Conservation (phyloP, 2,888 invertebrate species). For the Perizoma affinitatum region DNA sequence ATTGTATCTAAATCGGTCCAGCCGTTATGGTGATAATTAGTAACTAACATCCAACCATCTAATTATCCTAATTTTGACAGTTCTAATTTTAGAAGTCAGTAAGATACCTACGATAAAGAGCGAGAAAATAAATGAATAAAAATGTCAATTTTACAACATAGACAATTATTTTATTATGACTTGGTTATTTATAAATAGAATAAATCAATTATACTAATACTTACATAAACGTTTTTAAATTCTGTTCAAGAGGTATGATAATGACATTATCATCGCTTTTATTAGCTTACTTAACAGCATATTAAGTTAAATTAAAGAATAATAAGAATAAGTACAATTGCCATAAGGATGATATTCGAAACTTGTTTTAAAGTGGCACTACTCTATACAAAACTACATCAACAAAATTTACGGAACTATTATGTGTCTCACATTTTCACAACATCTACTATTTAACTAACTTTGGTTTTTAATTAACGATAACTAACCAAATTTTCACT, state of each 20-base stretch:
- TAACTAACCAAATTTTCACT: conserved; percentile 30
- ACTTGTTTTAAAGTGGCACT: conserved; percentile 28
- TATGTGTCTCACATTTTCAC: conserved; percentile 25
- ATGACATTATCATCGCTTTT: background rate
- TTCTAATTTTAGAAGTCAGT: too few species aligned
- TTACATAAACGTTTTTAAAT: conserved; percentile 18
- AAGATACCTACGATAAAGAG: too few species aligned
- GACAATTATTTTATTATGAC: conserved; percentile 56
- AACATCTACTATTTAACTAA: conserved; percentile 50
- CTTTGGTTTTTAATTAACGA: conserved; percentile 60
- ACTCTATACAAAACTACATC: conserved; percentile 18
- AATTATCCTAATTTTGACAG: too few species aligned
- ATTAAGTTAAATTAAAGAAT: too few species aligned
- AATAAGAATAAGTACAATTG: conserved; percentile 2
- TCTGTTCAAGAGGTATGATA: conserved; percentile 23
- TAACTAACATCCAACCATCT: too few species aligned
- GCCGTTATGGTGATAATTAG: too few species aligned
- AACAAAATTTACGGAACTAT: conserved; percentile 28
- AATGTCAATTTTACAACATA: background rate
- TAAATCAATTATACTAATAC: conserved; percentile 19
- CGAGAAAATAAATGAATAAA: too few species aligned
- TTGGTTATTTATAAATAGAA: conserved; percentile 58
- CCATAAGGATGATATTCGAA: conserved; percentile 13
- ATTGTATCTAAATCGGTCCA: too few species aligned
- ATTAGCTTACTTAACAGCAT: background rate